Base-by-base conservation (phyloP, 2,797 vertebrate species). In the Etheostoma perlongum region DNA sequence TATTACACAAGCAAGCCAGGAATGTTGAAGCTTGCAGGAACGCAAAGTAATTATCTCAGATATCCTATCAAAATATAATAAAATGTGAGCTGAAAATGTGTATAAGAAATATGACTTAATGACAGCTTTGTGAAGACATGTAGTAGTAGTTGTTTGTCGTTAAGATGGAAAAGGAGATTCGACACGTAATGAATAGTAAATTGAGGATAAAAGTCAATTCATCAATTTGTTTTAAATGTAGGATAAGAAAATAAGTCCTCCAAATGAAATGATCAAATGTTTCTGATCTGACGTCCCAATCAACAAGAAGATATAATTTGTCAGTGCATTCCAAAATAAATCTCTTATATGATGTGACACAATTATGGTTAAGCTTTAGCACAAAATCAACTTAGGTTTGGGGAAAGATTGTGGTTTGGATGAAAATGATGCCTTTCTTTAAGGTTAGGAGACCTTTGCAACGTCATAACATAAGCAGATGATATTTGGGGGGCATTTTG, bases 21-120 rank as follows among this genome's bases (percentile, higher is more conserved):
- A 58, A 58, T 23, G 49, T 30, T 40, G 46, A 78, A 54, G 72
- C 63, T 71, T 47, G 55, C 19, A 81, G 73, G 46, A 2, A 64
- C 44, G 64, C 16, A 55, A 18, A 52, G 44, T 18, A 55, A 72
- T 23, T 65, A 19, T 40, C 8, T 60, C 49, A 30, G 44, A 51
- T 76, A 76, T 78, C 60, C 53, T n/a, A 83, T 79, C 71, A 61
- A 53, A 71, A 64, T 9, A 78, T 61, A 15, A 47, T 13, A 23
- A 57, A 63, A 46, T 25, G 47, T 15, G 40, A 51, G 27, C 1
- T 67, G 21, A 53, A 70, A 55, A 48, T n/a, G 2, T 42, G 67
- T 4, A 2, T 4, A 46, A 72, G 47, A 69, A 75, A 67, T 10
- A 40, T 10, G 9, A 47, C 25, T 27, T 66, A 51, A 36, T 65